A percentile compares a stretch with the other conserved stretches of the same genome.
phyloP scores from a whole-genome alignment of 2,888 invertebrate genomes.

The Oligia latruncula region DNA sequence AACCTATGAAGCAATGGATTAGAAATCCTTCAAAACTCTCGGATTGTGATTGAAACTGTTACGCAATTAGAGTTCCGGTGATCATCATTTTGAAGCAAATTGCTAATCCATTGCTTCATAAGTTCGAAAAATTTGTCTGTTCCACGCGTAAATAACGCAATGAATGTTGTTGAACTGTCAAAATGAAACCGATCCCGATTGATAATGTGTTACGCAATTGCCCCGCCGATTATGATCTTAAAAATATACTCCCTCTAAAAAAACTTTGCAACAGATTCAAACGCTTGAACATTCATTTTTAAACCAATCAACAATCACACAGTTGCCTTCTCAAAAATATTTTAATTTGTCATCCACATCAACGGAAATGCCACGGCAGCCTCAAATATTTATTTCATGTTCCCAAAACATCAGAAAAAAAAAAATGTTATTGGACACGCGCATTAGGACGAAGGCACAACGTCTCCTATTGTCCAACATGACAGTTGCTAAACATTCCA shows the following conservation, averaged over 20 bases:
- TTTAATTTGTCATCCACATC: conserved; percentile 60
- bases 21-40: neutral
- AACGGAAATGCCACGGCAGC: conserved; percentile 67
- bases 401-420: conserved; percentile 70
- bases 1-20: too few relatives aligned
- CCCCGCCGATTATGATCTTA: neutral
- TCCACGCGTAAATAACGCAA: too few relatives aligned
- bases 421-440: conserved; percentile 81
- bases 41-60: neutral
- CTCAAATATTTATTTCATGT: conserved; percentile 72
- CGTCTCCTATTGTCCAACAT: conserved; percentile 76
- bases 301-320: conserved; percentile 3
- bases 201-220: too few relatives aligned
- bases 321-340: conserved; percentile 49
- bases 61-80: too few relatives aligned
- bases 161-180: too few relatives aligned
- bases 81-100: too few relatives aligned
- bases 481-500: conserved; percentile 84
- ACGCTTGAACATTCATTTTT: neutral
- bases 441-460: conserved; percentile 75
- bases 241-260: neutral
- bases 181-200: too few relatives aligned
- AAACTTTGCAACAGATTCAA: neutral
- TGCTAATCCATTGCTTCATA: too few relatives aligned
- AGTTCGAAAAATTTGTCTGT: too few relatives aligned